Conservation (phyloP, 2,797 vertebrate genomes). For the Notamacropus eugenii region DNA sequence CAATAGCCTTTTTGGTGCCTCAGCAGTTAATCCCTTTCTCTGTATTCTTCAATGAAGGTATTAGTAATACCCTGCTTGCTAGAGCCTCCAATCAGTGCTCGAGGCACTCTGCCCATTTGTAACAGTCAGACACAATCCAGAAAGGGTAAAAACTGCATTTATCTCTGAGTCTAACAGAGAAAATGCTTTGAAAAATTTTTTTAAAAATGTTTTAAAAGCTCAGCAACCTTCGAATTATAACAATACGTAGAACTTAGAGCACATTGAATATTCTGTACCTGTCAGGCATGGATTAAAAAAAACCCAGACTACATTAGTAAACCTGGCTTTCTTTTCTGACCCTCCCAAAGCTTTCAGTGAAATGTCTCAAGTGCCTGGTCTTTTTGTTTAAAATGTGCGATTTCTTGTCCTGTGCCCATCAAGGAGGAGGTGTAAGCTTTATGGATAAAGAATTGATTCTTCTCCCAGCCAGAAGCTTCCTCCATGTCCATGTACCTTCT, state of each 20-base stretch:
- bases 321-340: constrained; percentile 52
- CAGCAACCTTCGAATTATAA: constrained; percentile 51
- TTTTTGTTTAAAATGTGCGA: constrained; percentile 49
- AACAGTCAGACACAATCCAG: constrained; percentile 42
- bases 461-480: constrained; percentile 10
- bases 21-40: constrained; percentile 35
- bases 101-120: not conserved
- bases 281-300: constrained; percentile 28
- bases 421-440: constrained; percentile 55
- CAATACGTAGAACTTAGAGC: constrained; percentile 31
- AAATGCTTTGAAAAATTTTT: constrained; percentile 65
- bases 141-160: constrained; percentile 53
- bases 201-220: constrained; percentile 59
- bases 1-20: constrained; percentile 37
- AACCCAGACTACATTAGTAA: constrained; percentile 36
- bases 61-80: not conserved
- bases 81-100: constrained; percentile 12
- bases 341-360: constrained; percentile 1
- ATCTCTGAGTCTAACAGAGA: constrained; percentile 51
- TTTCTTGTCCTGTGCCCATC: constrained; percentile 56
- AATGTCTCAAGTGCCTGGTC: constrained; percentile 47
- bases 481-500: not conserved
- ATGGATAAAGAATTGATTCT: constrained; percentile 26
- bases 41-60: constrained; percentile 45
- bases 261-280: constrained; percentile 18